phyloP scores from a whole-genome alignment of 2,113 vertebrate species.

The Cichladusa arquata region DNA sequence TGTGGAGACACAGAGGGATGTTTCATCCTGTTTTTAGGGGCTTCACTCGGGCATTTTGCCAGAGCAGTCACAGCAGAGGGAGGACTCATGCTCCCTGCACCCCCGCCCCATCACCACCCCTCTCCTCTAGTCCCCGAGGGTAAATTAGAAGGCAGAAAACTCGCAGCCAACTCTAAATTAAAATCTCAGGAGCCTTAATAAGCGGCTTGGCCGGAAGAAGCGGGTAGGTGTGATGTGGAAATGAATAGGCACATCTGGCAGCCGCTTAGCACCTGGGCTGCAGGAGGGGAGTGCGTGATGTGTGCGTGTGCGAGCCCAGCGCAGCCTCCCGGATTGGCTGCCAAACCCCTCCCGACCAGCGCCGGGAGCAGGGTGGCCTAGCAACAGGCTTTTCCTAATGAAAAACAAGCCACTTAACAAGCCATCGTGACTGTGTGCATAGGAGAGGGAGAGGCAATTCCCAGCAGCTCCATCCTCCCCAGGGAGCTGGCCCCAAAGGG shows the following conservation, averaged over 20 bases:
- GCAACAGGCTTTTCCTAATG: constrained; percentile 67
- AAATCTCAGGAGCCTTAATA: constrained; percentile 15
- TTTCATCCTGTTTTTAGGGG: fast-evolving
- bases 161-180: not conserved
- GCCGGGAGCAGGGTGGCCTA: constrained; percentile 52
- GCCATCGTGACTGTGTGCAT: constrained; percentile 15
- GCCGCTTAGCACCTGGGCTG: constrained; percentile 5
- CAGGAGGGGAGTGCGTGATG: not conserved
- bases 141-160: constrained; percentile 5
- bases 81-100: fast-evolving
- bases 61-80: fast-evolving
- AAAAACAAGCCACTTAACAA: constrained; percentile 63
- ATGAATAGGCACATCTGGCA: constrained; percentile 39
- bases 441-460: not conserved
- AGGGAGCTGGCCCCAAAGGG: not conserved
- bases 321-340: constrained; percentile 45
- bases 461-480: not conserved
- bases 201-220: not conserved
- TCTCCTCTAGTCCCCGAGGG: fast-evolving
- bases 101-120: fast-evolving
- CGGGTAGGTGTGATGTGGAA: constrained; percentile 23
- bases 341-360: constrained; percentile 7
- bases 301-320: not conserved
- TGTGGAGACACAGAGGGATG: fast-evolving
- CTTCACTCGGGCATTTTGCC: fast-evolving